Conservation (phyloP, 2,888 invertebrate species). For the Calliphora vomitoria region DNA sequence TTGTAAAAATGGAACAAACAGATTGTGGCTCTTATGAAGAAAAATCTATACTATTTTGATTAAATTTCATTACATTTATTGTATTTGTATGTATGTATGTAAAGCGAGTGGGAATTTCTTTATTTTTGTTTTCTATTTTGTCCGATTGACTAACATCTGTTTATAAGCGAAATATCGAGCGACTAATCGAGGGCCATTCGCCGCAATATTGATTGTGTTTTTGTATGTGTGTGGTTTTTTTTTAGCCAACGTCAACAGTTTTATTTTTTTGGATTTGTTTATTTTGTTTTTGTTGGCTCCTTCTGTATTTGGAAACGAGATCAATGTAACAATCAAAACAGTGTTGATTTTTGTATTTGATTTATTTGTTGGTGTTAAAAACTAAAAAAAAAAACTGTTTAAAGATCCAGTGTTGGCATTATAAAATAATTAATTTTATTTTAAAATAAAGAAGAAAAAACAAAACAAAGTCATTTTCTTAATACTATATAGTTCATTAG, state of each 20-base stretch:
- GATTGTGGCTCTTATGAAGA: conserved; percentile 40
- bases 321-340: conserved; percentile 50
- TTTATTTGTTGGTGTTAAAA: conserved; percentile 32
- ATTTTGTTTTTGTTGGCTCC: conserved; percentile 13
- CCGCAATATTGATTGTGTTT: not conserved
- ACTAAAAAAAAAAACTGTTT: not conserved
- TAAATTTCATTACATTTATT: conserved; percentile 12
- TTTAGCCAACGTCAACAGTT: conserved; percentile 46
- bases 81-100: not conserved
- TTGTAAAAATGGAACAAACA: conserved; percentile 41
- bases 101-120: conserved; percentile 53
- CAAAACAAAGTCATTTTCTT: not conserved
- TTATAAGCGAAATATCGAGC: conserved; percentile 35
- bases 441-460: conserved; percentile 5
- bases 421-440: conserved; percentile 18
- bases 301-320: conserved; percentile 55
- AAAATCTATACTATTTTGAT: conserved; percentile 35
- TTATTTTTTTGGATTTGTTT: not conserved
- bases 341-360: conserved; percentile 44
- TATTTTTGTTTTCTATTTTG: conserved; percentile 18
- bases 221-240: conserved; percentile 6
- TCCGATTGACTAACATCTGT: conserved; percentile 53
- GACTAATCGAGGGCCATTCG: conserved; percentile 35
- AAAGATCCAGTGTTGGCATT: conserved; percentile 5
- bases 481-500: conserved; percentile 36